phyloP scores from a whole-genome alignment of 2,113 vertebrate species.

The Sarotherodon lohbergeri region DNA sequence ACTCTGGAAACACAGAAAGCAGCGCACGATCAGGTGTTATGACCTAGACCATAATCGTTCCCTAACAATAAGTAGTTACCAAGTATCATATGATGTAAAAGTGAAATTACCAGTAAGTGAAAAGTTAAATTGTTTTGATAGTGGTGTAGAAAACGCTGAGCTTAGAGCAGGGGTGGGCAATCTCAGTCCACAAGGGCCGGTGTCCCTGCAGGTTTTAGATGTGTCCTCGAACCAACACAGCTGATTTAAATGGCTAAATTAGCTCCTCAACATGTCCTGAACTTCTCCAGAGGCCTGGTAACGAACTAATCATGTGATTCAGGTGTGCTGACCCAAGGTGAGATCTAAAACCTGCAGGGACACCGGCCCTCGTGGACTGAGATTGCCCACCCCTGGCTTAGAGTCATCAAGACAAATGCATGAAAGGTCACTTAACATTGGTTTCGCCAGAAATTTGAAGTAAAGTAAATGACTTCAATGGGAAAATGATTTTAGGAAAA shows the following conservation, averaged over 20 bases:
- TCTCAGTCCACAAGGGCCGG: too few species aligned
- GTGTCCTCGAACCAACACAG: too few species aligned
- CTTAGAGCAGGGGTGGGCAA: not conserved
- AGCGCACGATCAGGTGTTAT: not conserved
- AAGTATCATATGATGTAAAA: not conserved
- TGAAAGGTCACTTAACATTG: not conserved
- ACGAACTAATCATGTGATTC: too few species aligned
- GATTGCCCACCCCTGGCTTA: not conserved
- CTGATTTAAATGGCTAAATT: too few species aligned
- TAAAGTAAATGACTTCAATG: not conserved
- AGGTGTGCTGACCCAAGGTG: too few species aligned
- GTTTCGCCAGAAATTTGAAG: accelerated
- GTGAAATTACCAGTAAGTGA: not conserved
- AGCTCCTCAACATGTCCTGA: too few species aligned
- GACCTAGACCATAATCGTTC: not conserved
- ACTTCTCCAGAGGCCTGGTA: too few species aligned
- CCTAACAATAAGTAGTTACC: not conserved
- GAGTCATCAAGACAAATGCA: not conserved
- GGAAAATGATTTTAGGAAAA: not conserved
- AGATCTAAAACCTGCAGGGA: too few species aligned
- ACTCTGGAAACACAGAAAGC: not conserved
- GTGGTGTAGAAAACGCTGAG: not conserved
- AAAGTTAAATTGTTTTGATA: not conserved
- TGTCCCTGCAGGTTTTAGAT: too few species aligned
- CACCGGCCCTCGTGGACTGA: too few species aligned